Conservation (phyloP, 2,113 vertebrate genomes). For the Callionymus lyra region DNA sequence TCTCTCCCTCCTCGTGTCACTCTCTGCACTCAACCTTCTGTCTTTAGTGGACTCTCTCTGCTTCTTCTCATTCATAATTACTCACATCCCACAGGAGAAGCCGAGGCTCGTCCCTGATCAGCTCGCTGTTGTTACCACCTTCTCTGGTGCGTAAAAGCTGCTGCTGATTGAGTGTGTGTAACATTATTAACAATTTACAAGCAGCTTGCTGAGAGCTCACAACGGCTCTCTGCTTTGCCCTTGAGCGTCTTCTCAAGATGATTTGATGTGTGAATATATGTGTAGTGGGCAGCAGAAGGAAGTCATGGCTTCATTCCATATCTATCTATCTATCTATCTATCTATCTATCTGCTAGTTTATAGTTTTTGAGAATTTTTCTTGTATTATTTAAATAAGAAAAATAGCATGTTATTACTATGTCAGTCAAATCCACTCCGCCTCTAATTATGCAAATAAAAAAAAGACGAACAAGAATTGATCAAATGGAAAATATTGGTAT, state of each 20-base stretch:
- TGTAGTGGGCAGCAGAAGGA: too few relatives aligned
- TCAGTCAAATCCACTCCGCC: too few relatives aligned
- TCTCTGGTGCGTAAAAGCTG: slow-evolving; percentile 43
- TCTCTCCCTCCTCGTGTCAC: slow-evolving; percentile 22
- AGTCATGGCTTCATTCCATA: too few relatives aligned
- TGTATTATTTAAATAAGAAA: too few relatives aligned
- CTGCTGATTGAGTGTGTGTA: slow-evolving; percentile 30
- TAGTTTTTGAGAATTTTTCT: too few relatives aligned
- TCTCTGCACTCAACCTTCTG: slow-evolving; percentile 42
- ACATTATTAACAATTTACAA: slow-evolving; percentile 50
- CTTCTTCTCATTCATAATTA: slow-evolving; percentile 57
- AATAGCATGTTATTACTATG: too few relatives aligned
- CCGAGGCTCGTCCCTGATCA: slow-evolving; percentile 46
- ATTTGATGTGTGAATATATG: too few relatives aligned
- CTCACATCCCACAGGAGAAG: slow-evolving; percentile 44
- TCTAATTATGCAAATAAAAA: too few relatives aligned
- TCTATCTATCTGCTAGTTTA: too few relatives aligned
- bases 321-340: too few relatives aligned
- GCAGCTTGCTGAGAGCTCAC: slow-evolving; percentile 31
- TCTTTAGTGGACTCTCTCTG: slow-evolving; percentile 38
- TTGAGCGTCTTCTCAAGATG: slow-evolving; percentile 15
- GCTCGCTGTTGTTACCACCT: slow-evolving; percentile 37
- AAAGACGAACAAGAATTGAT: too few relatives aligned
- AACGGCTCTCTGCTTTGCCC: slow-evolving; percentile 31
- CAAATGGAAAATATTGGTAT: too few relatives aligned